Evolutionary conservation across 2,113 vertebrate genomes (phyloP).

Genomic region (Mionectes macconnelli): DNA sequence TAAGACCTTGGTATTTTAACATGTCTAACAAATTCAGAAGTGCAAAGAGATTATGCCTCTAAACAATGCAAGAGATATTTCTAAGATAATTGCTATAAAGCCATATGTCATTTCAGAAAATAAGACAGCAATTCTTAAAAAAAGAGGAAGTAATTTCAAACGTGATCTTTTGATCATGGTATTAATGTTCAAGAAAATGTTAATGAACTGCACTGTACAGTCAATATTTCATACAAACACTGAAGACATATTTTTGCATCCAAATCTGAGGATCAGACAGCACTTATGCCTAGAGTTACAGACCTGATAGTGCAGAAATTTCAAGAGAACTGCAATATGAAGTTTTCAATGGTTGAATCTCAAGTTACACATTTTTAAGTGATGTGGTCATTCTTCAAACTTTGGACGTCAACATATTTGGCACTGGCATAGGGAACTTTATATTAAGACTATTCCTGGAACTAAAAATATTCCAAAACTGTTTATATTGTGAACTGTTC

Average conservation of each 20-base stretch:
- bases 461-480: not conserved
- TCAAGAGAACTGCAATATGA: not conserved
- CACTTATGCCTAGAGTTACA: not conserved
- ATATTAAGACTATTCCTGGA: not conserved
- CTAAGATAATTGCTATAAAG: not conserved
- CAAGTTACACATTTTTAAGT: not conserved
- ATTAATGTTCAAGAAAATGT: not conserved
- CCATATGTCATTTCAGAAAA: not conserved
- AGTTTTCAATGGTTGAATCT: not conserved
- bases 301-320: not conserved
- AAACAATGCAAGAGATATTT: not conserved
- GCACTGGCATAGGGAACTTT: not conserved
- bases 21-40: not conserved
- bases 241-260: not conserved
- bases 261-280: not conserved
- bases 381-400: not conserved
- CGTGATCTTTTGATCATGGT: not conserved
- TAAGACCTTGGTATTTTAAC: not conserved
- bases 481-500: not conserved
- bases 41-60: not conserved
- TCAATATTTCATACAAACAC: not conserved
- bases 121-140: not conserved
- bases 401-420: not conserved
- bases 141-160: not conserved
- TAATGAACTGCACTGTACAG: not conserved